Evolutionary conservation across 2,113 vertebrate genomes (phyloP).

Genomic region (Chlorodrepanis virens): DNA sequence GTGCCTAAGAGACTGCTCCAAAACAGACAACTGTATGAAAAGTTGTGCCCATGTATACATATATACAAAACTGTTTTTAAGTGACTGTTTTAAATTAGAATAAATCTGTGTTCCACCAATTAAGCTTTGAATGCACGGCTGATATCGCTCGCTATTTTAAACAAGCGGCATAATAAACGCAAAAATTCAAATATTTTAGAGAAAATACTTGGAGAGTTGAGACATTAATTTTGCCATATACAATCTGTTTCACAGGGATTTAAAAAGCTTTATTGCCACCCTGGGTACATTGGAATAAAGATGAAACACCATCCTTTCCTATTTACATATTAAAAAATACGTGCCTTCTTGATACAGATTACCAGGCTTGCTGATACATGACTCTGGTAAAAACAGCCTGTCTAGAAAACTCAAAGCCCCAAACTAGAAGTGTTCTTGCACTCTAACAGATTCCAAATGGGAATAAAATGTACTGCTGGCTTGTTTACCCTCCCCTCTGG

Average conservation of each 20-base stretch:
- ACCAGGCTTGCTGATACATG: conserved; percentile 32
- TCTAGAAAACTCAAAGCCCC: background rate
- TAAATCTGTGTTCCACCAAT: conserved; percentile 66
- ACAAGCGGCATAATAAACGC: conserved; percentile 71
- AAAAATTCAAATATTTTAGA: conserved; percentile 75
- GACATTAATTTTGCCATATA: conserved; percentile 73
- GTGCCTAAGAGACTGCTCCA: conserved; percentile 51
- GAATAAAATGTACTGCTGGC: conserved; percentile 53
- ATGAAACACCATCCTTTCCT: conserved; percentile 59
- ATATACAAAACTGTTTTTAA: conserved; percentile 65
- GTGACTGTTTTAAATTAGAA: conserved; percentile 63
- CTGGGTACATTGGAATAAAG: conserved; percentile 67
- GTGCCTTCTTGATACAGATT: conserved; percentile 29
- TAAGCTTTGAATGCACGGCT: conserved; percentile 47
- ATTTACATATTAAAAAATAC: conserved; percentile 74
- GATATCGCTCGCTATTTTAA: conserved; percentile 44
- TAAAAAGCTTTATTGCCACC: conserved; percentile 69
- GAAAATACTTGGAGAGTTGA: conserved; percentile 72
- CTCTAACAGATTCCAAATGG: conserved; percentile 53
- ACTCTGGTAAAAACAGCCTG: conserved; percentile 44
- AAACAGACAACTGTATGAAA: conserved; percentile 58
- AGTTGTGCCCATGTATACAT: conserved; percentile 64
- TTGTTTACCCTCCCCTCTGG: conserved; percentile 67
- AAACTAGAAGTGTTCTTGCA: conserved; percentile 15
- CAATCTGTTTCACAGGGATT: conserved; percentile 74